Evolutionary conservation across 2,797 vertebrate species (phyloP), one percentile per base, ranked within the genome.

Genomic region (Periophthalmus magnuspinnatus): DNA sequence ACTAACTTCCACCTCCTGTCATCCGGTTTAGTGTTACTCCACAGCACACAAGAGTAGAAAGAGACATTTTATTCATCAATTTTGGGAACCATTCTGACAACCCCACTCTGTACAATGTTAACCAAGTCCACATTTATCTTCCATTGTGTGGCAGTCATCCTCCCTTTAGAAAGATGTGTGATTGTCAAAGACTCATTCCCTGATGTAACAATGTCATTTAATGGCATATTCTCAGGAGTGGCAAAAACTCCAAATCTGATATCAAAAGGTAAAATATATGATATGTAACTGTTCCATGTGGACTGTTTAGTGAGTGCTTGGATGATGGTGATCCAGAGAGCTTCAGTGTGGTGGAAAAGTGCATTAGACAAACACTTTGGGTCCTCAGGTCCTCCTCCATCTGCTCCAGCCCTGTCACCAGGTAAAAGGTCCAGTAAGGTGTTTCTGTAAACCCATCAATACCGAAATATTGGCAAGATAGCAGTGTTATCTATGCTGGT

Each of bases 181-280:
- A 92, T 92, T 92, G 93, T 93, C 90, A 79, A 75, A 77, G 69
- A 77, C 47, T 48, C 55, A 59, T 77, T 84, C 68, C 79, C 84
- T 85, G 82, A 67, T 86, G 60, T 45, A 68, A 71, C 54, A 33
- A 60, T 82, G 50, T 80, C 52, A 70, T 61, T 81, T 75, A 74
- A 67, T n/a, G 34, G 68, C 64, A 45, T 34, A 58, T 41, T 58
- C 62, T 68, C 70, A 5, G 47, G 32, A 66, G 41, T 45, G 41
- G 57, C 22, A 2, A 45, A 50, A 48, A 54, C 9, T 6, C 60
- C 38, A 7, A 1, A 21, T 59, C 65, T 60, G 63, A 19, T 36
- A 36, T 67, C 68, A 68, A 69, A 69, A 19, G 50, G 14, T 69
- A n/a, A 55, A 45, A 62, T 62, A 57, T 13, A 38, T 28, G 47